These are phyloP conservation scores for Phyllotreta striolata DNA, from an alignment of 2,888 invertebrate species.

Conservation along the genomic window DNA sequence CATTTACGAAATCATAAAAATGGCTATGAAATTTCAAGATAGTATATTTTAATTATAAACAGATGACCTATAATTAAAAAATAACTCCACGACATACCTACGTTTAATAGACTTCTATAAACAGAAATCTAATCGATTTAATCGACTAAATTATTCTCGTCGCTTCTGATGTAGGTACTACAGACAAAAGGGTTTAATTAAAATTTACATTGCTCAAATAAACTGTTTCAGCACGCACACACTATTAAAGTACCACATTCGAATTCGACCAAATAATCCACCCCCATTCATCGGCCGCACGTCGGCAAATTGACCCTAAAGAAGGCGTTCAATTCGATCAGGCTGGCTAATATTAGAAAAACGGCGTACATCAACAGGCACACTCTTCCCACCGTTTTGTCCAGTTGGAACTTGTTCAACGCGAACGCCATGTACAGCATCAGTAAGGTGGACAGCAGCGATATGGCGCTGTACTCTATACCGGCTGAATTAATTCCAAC, in stretches of 20 bases:
- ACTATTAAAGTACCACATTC: conserved; percentile 18
- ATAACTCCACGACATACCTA: too few relatives aligned
- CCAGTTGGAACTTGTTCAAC: conserved; percentile 86
- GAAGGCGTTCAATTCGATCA: conserved; percentile 93
- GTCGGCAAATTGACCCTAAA: conserved; percentile 89
- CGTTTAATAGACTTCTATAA: too few relatives aligned
- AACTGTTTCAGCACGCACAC: conserved; percentile 15
- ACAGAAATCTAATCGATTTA: conserved; percentile 4
- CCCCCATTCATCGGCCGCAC: conserved; percentile 62
- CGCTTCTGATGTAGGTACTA: background rate
- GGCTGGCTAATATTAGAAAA: conserved; percentile 85
- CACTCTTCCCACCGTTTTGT: conserved; percentile 83
- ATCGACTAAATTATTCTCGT: background rate
- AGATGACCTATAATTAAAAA: too few relatives aligned
- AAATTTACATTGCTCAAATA: conserved; percentile 6
- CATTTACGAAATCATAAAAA: too few relatives aligned
- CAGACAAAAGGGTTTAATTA: background rate
- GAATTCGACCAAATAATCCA: background rate
- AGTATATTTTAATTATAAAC: too few relatives aligned
- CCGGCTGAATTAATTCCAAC: conserved; percentile 91
- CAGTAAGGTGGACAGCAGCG: conserved; percentile 84
- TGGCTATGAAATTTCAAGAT: too few relatives aligned
- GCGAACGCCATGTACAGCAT: conserved; percentile 85
- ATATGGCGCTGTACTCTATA: conserved; percentile 89
- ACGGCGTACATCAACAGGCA: conserved; percentile 88